phyloP scores from a whole-genome alignment of 2,888 invertebrate genomes.

The Xestoiulus laeticollis region DNA sequence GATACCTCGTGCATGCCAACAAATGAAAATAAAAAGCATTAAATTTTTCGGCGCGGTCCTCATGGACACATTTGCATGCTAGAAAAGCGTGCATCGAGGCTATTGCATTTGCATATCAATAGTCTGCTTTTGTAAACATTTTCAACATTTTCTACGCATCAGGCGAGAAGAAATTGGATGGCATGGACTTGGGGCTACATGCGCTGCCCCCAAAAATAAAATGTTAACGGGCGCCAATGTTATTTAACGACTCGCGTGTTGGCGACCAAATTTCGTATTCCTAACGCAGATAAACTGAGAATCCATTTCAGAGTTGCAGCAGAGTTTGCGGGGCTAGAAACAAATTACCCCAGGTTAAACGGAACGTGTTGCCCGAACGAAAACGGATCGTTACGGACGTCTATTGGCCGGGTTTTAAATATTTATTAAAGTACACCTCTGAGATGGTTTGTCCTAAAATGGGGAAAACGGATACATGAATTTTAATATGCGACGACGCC shows the following conservation, averaged over 20 bases:
- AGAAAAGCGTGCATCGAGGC: constrained; percentile 17
- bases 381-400: not conserved
- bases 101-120: constrained; percentile 43
- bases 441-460: not conserved
- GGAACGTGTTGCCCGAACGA: not conserved
- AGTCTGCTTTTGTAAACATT: constrained; percentile 39
- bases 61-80: constrained; percentile 36
- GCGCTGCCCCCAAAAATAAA: constrained; percentile 35
- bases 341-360: constrained; percentile 36
- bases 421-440: not conserved
- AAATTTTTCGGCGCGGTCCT: not conserved
- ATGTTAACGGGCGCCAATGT: constrained; percentile 33
- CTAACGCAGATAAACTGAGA: constrained; percentile 33
- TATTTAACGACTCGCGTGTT: constrained; percentile 15
- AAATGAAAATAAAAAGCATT: constrained; percentile 36
- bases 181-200: constrained; percentile 24
- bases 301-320: constrained; percentile 9
- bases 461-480: not conserved
- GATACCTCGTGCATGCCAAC: not conserved
- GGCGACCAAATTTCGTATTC: constrained; percentile 40
- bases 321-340: constrained; percentile 13
- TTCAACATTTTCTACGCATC: constrained; percentile 4
- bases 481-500: not conserved
- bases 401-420: not conserved
- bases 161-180: constrained; percentile 36